Percentiles rank a stretch among this genome's conserved stretches.
Conservation (phyloP, 2,888 invertebrate species). For the Synergus umbraculus region DNA sequence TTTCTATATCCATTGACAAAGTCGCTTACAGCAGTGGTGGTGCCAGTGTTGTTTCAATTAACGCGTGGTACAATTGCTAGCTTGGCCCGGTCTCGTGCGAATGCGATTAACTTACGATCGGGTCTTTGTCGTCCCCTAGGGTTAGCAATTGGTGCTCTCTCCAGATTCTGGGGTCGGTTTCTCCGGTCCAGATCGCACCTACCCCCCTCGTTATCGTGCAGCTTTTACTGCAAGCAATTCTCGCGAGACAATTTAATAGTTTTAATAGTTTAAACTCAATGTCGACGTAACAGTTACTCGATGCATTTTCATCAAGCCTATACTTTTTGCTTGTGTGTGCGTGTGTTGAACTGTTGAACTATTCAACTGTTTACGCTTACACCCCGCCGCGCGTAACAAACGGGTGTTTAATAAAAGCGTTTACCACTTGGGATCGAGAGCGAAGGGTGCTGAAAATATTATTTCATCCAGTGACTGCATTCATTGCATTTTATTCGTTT, state of each 20-base stretch:
- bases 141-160: constrained; percentile 63
- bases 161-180: constrained; percentile 13
- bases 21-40: constrained; percentile 52
- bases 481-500: not conserved
- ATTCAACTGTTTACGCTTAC: constrained; percentile 5
- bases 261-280: not conserved
- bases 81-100: constrained; percentile 60
- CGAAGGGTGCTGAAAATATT: not conserved
- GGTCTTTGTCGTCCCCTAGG: constrained; percentile 60
- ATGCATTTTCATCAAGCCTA: constrained; percentile 16
- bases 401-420: constrained; percentile 16
- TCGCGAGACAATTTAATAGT: not conserved
- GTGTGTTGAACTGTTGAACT: not conserved
- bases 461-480: not conserved
- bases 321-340: not conserved
- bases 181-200: constrained; percentile 6
- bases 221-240: constrained; percentile 22
- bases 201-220: not conserved
- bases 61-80: constrained; percentile 62
- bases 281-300: not conserved
- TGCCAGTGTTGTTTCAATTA: constrained; percentile 64
- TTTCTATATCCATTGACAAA: constrained; percentile 41
- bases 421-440: not conserved
- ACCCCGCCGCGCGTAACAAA: constrained; percentile 24
- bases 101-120: constrained; percentile 66